phyloP scores from a whole-genome alignment of 2,797 vertebrate species.

The Urosaurus nigricauda region DNA sequence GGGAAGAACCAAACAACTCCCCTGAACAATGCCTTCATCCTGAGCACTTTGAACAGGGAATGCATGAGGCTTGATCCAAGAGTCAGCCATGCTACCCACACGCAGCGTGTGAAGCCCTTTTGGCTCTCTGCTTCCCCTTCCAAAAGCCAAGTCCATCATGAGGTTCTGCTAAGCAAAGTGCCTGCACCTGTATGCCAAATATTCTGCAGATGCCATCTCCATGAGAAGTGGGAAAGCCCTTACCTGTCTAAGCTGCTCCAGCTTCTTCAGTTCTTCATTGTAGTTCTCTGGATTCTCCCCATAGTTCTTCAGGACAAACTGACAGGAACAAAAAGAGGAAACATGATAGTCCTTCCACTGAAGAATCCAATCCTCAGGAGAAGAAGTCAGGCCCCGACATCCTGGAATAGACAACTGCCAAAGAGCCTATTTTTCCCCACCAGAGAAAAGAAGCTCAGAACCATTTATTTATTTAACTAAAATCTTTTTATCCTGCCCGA shows the following conservation, averaged over 20 bases:
- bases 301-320: constrained; percentile 97
- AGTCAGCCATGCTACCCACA: background rate
- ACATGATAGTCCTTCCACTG: accelerated
- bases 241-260: constrained; percentile 94
- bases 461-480: too few species aligned
- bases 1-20: background rate
- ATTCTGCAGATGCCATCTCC: too few species aligned
- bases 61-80: background rate
- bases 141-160: too few species aligned
- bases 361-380: too few species aligned
- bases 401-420: background rate
- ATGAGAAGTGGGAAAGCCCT: constrained; percentile 20
- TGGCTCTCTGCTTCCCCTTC: too few species aligned
- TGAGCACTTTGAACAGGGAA: background rate
- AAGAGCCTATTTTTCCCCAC: background rate
- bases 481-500: too few species aligned
- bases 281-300: constrained; percentile 97
- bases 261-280: constrained; percentile 95
- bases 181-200: too few species aligned
- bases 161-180: too few species aligned
- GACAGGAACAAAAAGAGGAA: background rate
- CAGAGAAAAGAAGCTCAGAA: background rate
- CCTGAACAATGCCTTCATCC: background rate
- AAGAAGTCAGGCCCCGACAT: too few species aligned
- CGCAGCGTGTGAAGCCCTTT: too few species aligned